Base-by-base conservation (phyloP, 2,797 vertebrate genomes). In the Eidolon dupreanum region DNA sequence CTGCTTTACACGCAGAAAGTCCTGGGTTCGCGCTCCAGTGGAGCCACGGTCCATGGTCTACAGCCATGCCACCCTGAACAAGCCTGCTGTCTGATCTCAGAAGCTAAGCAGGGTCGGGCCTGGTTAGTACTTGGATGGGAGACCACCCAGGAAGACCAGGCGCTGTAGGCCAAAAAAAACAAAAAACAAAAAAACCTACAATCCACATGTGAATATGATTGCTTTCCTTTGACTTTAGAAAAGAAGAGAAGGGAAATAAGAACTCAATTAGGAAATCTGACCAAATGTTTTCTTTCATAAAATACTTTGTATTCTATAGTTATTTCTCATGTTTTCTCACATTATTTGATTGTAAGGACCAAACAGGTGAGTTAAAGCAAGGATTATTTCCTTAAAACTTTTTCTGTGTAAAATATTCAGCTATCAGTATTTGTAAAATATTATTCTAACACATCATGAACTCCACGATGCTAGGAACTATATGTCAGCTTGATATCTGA, bases 391-490 rank as follows among this genome's bases (percentile, higher is more conserved):
- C 33, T 36, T 66, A 59, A 43, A 91, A 46, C 13, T 59, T 96
- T 33, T 87, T 73, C 22, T 2, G 15, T 88, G 33, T 68, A 36
- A 83, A 86, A 88, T 70, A 68, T 36, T 86, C 31, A 82, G n/a
- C 43, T 85, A 9, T 73, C 38, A 73, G 70, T 93, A 82, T 81
- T 82, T 89, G 10, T 84, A 79, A 90, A 88, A 79, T 71, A n/a
- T 66, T 53, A 38, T 53, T 65, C 9, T 81, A 1, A 92, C 4
- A 41, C 43, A 46, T 71, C 24, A 71, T 75, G 63, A 66, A 79
- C 20, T 92, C 55, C 38, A 26, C 3, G 17, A 4, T 86, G 28
- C 15, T 74, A 79, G 68, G 57, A 49, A 77, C 46, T 92, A 2
- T 74, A 20, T 79, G 46, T 65, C 78, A 68, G 61, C 31, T 70